Evolutionary conservation across 2,797 vertebrate genomes (phyloP).

Genomic region (Alouatta caraya): DNA sequence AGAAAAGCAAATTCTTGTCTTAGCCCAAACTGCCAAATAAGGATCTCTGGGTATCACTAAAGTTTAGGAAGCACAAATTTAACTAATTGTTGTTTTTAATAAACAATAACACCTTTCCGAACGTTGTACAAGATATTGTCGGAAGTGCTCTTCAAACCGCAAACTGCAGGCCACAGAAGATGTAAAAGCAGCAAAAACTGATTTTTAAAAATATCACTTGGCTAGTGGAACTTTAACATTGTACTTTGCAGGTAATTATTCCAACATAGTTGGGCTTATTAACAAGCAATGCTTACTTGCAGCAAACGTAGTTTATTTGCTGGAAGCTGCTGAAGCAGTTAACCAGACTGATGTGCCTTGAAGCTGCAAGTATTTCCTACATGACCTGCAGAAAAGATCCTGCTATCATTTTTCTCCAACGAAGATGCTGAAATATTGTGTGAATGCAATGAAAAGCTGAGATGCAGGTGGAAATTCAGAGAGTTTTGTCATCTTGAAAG

Average conservation of each 20-base stretch:
- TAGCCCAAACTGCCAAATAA: background rate
- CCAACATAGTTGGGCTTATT: slow-evolving; percentile 37
- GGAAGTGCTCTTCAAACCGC: background rate
- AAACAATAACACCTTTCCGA: slow-evolving; percentile 9
- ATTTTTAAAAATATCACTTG: slow-evolving; percentile 6
- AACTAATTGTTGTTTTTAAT: background rate
- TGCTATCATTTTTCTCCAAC: slow-evolving; percentile 63
- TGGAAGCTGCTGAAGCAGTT: slow-evolving; percentile 54
- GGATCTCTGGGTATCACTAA: background rate
- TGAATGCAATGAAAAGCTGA: slow-evolving; percentile 64
- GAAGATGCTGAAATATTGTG: slow-evolving; percentile 65
- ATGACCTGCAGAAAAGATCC: slow-evolving; percentile 49
- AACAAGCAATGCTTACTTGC: slow-evolving; percentile 21
- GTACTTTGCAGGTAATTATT: slow-evolving; percentile 12
- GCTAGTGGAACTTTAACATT: slow-evolving; percentile 40
- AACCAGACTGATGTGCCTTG: slow-evolving; percentile 37
- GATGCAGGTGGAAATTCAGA: slow-evolving; percentile 71
- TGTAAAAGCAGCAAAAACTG: background rate
- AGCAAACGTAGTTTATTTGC: slow-evolving; percentile 36
- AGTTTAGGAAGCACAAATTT: slow-evolving; percentile 11
- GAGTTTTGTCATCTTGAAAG: slow-evolving; percentile 76
- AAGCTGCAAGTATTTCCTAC: slow-evolving; percentile 52
- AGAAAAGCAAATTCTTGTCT: slow-evolving; percentile 5
- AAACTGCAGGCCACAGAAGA: slow-evolving; percentile 10
- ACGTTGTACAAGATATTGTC: background rate